Base-by-base conservation (phyloP, 2,113 vertebrate species). In the Sinocyclocheilus anshuiensis region DNA sequence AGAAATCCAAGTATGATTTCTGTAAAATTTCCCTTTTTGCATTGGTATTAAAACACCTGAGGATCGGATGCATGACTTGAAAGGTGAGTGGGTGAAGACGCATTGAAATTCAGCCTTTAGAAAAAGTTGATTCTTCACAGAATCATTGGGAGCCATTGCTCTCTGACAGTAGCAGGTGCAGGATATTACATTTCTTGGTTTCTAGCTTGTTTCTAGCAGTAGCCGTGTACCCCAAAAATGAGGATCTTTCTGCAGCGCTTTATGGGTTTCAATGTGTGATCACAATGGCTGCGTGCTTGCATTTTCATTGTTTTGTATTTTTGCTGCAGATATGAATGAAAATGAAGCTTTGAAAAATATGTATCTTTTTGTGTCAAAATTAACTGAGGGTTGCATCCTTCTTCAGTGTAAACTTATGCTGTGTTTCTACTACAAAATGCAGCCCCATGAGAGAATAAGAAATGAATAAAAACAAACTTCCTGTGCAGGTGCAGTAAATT, bases 101-200 rank as follows among this genome's bases (percentile, higher is more conserved):
- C 77, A 42, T 80, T 80, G 55, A 80, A 55, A 77, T 77, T 11
- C 76, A 77, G 1, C 76, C 13, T 50, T 77, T 77, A 20, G 48
- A 48, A 53, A 80, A 80, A 80, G 15, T 6, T 24, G 45, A 80
- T 24, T 80, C 24, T 80, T 80, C 55, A 63, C 22, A 16, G 10
- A 36, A 80, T 80, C 55, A 59, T 8, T 0, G 57, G 57, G 3
- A 80, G 33, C 11, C 20, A 3, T 39, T 39, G 33, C 57, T 80
- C 57, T 80, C 12, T 61, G 33, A 63, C 12, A 36, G 77, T 16
- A 80, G 36, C 33, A 42, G 33, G 57, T 80, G 77, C 57, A n/a
- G 77, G 5, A 80, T 55, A 78, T 78, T 57, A 36, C 77, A 57
- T 59, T 57, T 78, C 77, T 78, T 6, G 53, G 12, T 33, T 78